Evolutionary conservation across 2,888 invertebrate species (phyloP).

Genomic region (Thysanoteuthis rhombus): DNA sequence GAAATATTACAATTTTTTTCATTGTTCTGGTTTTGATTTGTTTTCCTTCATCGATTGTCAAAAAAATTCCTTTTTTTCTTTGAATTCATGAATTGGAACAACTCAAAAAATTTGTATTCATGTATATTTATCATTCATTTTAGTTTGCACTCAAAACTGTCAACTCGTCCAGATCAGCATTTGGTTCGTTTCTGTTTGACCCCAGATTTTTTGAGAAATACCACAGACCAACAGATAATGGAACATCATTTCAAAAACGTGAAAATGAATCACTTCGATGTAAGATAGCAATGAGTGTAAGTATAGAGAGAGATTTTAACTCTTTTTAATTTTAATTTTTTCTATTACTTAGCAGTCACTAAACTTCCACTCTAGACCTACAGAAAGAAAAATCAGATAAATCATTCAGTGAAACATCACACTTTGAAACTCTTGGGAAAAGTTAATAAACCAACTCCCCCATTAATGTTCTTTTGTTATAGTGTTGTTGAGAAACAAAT

Average conservation of each 20-base stretch:
- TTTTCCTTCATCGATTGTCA: no score
- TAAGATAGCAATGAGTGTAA: constrained; percentile 86
- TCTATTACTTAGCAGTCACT: no score
- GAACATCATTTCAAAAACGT: constrained; percentile 68
- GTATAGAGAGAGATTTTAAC: constrained; percentile 45
- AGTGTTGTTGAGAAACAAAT: no score
- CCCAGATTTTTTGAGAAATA: constrained; percentile 79
- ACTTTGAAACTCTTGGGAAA: no score
- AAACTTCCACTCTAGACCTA: neutral
- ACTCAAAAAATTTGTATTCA: no score
- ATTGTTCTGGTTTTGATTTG: no score
- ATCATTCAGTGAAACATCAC: no score
- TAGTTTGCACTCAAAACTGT: constrained; percentile 79
- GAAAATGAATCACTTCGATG: constrained; percentile 76
- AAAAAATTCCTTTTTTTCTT: no score
- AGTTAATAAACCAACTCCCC: no score
- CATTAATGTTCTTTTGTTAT: no score
- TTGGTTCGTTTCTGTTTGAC: constrained; percentile 80
- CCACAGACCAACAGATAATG: constrained; percentile 35
- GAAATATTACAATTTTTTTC: no score
- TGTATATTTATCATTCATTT: constrained; percentile 35
- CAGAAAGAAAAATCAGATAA: neutral
- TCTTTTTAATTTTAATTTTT: neutral
- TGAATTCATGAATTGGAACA: no score
- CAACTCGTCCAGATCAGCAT: constrained; percentile 86